phyloP scores from a whole-genome alignment of 2,797 vertebrate species.

The Enteromius radiatus region DNA sequence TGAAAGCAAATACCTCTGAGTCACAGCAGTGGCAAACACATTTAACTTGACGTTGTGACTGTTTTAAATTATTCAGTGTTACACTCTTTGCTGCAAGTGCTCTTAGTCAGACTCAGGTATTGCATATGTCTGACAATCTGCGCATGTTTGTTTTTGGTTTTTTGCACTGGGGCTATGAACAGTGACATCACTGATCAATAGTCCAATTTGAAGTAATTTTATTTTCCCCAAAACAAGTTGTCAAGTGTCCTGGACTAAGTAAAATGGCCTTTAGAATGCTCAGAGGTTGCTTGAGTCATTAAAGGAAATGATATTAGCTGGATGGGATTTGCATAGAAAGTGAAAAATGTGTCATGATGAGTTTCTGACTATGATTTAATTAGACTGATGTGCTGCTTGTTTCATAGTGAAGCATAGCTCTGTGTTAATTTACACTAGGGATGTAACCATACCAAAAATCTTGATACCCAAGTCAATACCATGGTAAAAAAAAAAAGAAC shows the following conservation, averaged over 20 bases:
- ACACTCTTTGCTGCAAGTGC: constrained; percentile 12
- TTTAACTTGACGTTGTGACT: constrained; percentile 14
- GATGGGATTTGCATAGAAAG: not conserved
- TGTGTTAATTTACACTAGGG: too few species aligned
- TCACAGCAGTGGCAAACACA: constrained; percentile 15
- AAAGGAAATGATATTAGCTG: not conserved
- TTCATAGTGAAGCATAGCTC: too few species aligned
- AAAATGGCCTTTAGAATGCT: not conserved
- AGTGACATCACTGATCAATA: not conserved
- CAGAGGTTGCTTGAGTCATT: not conserved
- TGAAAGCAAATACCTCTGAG: constrained; percentile 1
- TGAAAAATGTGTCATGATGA: not conserved
- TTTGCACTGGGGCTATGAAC: not conserved
- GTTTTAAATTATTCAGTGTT: constrained; percentile 37
- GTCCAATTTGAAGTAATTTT: not conserved
- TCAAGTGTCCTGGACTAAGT: not conserved
- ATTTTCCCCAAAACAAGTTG: not conserved
- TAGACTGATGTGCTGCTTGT: too few species aligned
- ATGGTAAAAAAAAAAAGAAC: too few species aligned
- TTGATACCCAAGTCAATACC: too few species aligned
- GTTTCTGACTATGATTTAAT: not conserved
- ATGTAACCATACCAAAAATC: too few species aligned
- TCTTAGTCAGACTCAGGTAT: not conserved
- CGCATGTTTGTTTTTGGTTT: not conserved
- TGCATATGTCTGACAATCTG: constrained; percentile 24